These are phyloP conservation scores for Hypercompe scribonia DNA, from an alignment of 2,888 invertebrate genomes.

Conservation along the genomic window DNA sequence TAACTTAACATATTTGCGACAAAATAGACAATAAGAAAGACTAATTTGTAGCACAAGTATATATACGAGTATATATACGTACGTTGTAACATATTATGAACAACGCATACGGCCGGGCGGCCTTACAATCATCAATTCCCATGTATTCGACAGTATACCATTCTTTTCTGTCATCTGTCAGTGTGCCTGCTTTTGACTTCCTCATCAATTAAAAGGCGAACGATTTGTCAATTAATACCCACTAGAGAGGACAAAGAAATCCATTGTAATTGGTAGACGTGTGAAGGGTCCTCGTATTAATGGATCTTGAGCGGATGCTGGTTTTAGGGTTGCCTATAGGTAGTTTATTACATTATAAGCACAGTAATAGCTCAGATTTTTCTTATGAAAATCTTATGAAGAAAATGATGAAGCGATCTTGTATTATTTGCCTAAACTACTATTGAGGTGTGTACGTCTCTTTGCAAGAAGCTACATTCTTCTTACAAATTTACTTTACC, in stretches of 20 bases:
- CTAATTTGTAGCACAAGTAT: not conserved
- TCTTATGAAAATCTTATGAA: not conserved
- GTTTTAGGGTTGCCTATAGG: slow-evolving; percentile 20
- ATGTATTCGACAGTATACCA: slow-evolving; percentile 29
- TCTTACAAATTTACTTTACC: not conserved
- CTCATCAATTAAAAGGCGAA: slow-evolving; percentile 61
- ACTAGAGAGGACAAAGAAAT: slow-evolving; percentile 67
- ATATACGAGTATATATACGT: not conserved
- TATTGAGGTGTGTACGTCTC: not conserved
- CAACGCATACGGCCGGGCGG: not conserved
- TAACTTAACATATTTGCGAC: not conserved
- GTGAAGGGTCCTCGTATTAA: slow-evolving; percentile 69
- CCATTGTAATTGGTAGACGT: slow-evolving; percentile 67
- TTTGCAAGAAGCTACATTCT: not conserved
- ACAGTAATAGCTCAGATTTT: not conserved
- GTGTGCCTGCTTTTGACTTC: slow-evolving; percentile 53
- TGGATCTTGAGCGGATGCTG: slow-evolving; percentile 62
- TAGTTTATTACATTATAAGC: not conserved
- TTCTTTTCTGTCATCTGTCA: slow-evolving; percentile 55
- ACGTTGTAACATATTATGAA: not conserved
- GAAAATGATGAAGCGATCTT: not conserved
- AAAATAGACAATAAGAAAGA: not conserved
- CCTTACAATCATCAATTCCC: slow-evolving; percentile 29
- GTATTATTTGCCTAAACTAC: not conserved
- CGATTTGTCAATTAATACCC: slow-evolving; percentile 74